Evolutionary conservation across 2,797 vertebrate genomes (phyloP).

Genomic region (Myripristis murdjan): DNA sequence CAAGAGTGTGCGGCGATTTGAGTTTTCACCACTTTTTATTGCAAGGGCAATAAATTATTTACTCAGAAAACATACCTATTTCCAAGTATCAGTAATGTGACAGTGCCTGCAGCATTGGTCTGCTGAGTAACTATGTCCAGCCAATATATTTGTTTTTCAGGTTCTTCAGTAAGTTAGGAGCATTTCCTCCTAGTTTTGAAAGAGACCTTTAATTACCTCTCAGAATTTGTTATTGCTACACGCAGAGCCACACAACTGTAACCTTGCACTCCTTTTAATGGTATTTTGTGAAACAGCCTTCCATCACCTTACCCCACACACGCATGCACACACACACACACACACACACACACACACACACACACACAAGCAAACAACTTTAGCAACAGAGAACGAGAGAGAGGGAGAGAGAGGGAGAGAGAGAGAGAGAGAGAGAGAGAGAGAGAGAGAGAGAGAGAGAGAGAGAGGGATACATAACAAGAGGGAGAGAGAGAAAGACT

Average conservation of each 20-base stretch:
- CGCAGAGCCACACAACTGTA: neutral
- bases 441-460: conserved; percentile 3
- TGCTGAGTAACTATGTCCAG: neutral
- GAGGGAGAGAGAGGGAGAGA: neutral
- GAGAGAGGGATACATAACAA: neutral
- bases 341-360: conserved; percentile 18
- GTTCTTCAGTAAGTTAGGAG: neutral
- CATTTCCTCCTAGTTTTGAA: neutral
- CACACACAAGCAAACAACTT: conserved; percentile 11
- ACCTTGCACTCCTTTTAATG: neutral
- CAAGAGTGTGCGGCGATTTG: conserved; percentile 38
- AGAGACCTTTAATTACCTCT: conserved; percentile 1
- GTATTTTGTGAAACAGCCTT: conserved; percentile 17
- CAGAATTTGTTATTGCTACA: neutral
- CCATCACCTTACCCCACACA: conserved; percentile 5
- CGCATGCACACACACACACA: conserved; percentile 12
- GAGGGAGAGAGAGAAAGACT: neutral
- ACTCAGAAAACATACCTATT: conserved; percentile 35
- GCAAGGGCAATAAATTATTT: conserved; percentile 49
- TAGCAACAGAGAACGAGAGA: conserved; percentile 26
- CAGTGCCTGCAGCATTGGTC: neutral
- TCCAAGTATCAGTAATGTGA: conserved; percentile 4
- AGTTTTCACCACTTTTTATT: conserved; percentile 35
- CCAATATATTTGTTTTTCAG: conserved; percentile 12
- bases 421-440: neutral